Conservation (phyloP, 2,888 invertebrate genomes). For the Orthosia cruda region DNA sequence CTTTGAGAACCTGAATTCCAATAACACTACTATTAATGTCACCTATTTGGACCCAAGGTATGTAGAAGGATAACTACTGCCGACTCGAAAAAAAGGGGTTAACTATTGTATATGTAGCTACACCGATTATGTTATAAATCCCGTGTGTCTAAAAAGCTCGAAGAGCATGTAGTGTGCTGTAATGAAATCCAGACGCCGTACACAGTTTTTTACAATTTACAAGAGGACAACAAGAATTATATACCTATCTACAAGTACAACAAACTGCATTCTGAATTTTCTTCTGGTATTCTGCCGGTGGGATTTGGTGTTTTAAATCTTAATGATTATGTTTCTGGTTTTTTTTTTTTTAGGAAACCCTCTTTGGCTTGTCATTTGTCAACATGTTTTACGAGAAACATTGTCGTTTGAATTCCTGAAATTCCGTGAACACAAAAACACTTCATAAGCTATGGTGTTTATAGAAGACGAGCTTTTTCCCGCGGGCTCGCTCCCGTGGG, state of each 20-base stretch:
- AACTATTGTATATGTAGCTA: no score
- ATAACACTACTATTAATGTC: no score
- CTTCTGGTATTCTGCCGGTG: not conserved
- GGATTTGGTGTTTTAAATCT: not conserved
- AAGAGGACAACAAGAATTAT: not conserved
- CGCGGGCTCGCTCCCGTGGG: no score
- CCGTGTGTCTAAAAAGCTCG: no score
- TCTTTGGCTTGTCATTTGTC: not conserved
- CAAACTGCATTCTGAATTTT: not conserved
- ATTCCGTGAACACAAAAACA: not conserved
- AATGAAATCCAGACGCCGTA: no score
- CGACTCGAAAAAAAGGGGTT: no score
- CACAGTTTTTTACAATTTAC: not conserved
- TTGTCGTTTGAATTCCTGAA: not conserved
- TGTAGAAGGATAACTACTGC: no score
- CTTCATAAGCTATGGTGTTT: not conserved
- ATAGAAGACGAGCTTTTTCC: not conserved
- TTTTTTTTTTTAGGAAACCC: conserved; percentile 8
- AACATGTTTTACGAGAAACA: not conserved
- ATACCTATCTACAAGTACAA: not conserved
- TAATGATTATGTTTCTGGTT: not conserved
- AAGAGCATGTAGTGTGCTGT: no score
- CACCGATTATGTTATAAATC: no score
- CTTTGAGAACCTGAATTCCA: no score
- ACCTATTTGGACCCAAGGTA: no score